phyloP scores from a whole-genome alignment of 2,888 invertebrate genomes.

The Magallana nippona region DNA sequence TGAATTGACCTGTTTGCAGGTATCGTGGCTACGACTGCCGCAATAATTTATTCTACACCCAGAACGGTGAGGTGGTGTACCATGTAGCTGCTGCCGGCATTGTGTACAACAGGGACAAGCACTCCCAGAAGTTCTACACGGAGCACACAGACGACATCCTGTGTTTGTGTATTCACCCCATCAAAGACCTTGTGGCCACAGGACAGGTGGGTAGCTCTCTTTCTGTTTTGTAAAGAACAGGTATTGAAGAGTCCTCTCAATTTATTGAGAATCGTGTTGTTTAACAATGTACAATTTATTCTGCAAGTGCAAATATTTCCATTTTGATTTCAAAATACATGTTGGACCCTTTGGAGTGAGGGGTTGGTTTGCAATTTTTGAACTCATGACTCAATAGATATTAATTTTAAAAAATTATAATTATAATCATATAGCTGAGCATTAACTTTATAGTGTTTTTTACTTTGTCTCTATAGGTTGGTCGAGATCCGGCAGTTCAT shows the following conservation, averaged over 20 bases:
- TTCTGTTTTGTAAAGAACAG: too few relatives aligned
- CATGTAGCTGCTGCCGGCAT: slow-evolving; percentile 80
- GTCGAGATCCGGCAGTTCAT: slow-evolving; percentile 79
- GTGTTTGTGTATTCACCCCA: slow-evolving; percentile 80
- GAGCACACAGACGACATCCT: slow-evolving; percentile 81
- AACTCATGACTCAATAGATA: too few relatives aligned
- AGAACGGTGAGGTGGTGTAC: slow-evolving; percentile 79
- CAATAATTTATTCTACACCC: slow-evolving; percentile 80
- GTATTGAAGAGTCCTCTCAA: too few relatives aligned
- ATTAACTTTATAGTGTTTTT: background rate
- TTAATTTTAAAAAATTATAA: background rate
- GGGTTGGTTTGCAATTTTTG: too few relatives aligned
- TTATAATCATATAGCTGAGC: background rate
- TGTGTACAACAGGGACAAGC: slow-evolving; percentile 76
- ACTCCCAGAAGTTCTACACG: slow-evolving; percentile 79
- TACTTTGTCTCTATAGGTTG: slow-evolving; percentile 73
- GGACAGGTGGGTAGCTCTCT: slow-evolving; percentile 77
- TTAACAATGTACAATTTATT: too few relatives aligned
- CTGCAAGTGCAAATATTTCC: too few relatives aligned
- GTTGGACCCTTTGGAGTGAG: too few relatives aligned
- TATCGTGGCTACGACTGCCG: slow-evolving; percentile 81
- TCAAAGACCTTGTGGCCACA: slow-evolving; percentile 80
- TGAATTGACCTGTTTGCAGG: slow-evolving; percentile 63
- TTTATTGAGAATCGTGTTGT: too few relatives aligned
- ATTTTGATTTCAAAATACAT: too few relatives aligned